Conservation (phyloP, 2,113 vertebrate genomes). For the Aythya baeri region DNA sequence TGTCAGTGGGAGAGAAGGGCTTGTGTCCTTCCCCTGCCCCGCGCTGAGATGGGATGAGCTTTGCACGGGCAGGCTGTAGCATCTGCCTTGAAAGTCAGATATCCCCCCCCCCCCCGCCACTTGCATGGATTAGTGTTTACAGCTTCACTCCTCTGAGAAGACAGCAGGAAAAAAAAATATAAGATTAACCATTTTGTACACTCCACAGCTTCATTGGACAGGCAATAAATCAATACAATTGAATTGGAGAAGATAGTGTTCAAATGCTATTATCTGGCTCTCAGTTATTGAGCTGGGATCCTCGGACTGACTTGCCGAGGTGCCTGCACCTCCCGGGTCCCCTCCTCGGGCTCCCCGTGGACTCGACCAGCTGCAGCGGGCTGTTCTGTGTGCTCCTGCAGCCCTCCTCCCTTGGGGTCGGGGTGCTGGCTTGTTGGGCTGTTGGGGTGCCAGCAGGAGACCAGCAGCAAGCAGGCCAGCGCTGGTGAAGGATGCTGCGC, state of each 20-base stretch:
- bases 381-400: not conserved
- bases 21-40: not conserved
- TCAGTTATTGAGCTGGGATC: slow-evolving; percentile 68
- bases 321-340: slow-evolving; percentile 35
- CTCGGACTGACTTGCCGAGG: slow-evolving; percentile 27
- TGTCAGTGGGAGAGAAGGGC: not conserved
- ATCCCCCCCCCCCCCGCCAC: not conserved
- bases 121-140: not conserved
- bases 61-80: not conserved
- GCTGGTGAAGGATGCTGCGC: not conserved
- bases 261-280: slow-evolving; percentile 69
- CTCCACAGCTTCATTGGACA: slow-evolving; percentile 71
- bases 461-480: no score
- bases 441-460: not conserved
- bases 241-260: slow-evolving; percentile 69
- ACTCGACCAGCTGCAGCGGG: not conserved
- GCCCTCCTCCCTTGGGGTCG: not conserved
- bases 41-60: not conserved
- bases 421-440: not conserved
- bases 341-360: not conserved
- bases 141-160: slow-evolving; percentile 44
- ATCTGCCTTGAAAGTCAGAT: not conserved
- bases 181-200: slow-evolving; percentile 73
- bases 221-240: slow-evolving; percentile 73
- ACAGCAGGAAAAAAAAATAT: slow-evolving; percentile 27